phyloP scores from a whole-genome alignment of 2,888 invertebrate genomes.

The Lysandra coridon region DNA sequence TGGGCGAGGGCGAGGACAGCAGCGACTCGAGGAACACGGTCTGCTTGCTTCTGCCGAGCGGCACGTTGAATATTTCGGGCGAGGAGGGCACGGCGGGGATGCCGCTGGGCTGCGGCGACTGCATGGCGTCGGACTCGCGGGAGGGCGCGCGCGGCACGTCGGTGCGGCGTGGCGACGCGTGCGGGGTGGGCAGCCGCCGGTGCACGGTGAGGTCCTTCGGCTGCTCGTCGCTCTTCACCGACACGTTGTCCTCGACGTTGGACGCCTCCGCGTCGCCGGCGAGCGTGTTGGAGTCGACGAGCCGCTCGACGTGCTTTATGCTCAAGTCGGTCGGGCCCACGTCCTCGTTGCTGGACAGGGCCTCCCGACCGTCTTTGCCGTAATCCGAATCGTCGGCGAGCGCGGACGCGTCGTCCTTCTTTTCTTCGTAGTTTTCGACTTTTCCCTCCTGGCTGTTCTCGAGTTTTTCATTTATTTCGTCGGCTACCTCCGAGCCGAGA shows the following conservation, averaged over 20 bases:
- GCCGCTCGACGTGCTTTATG: conserved; percentile 63
- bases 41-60: conserved; percentile 72
- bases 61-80: conserved; percentile 82
- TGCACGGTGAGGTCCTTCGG: conserved; percentile 82
- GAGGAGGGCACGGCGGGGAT: conserved; percentile 86
- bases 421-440: conserved; percentile 41
- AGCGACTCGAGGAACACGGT: conserved; percentile 82
- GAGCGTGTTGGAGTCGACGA: conserved; percentile 47
- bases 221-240: conserved; percentile 77
- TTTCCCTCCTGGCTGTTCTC: conserved; percentile 37
- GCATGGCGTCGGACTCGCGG: conserved; percentile 85
- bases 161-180: conserved; percentile 70
- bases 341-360: conserved; percentile 57
- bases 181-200: conserved; percentile 69
- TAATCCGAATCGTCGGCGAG: conserved; percentile 37
- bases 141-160: conserved; percentile 82
- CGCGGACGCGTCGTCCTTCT: conserved; percentile 37
- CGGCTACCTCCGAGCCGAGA: conserved; percentile 40
- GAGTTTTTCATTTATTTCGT: conserved; percentile 36
- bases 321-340: conserved; percentile 81
- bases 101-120: conserved; percentile 87
- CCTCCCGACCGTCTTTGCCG: conserved; percentile 45
- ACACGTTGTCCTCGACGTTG: conserved; percentile 58
- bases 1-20: conserved; percentile 80
- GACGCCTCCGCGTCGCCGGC: conserved; percentile 53